These are phyloP conservation scores for Eurypyga helias DNA, from an alignment of 2,113 vertebrate genomes.

Conservation along the genomic window DNA sequence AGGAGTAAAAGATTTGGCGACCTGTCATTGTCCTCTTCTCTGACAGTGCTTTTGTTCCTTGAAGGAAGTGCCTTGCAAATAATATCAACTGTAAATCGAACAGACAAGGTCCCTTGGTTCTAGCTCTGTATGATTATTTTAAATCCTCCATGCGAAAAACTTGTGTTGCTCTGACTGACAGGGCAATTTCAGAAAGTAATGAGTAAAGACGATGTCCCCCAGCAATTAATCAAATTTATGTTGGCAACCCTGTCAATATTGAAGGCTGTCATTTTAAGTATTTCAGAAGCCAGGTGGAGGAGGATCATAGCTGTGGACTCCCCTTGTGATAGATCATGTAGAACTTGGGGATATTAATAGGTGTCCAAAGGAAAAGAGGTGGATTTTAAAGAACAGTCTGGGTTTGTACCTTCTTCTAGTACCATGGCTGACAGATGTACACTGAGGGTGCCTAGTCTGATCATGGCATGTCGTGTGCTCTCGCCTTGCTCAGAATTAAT, in stretches of 20 bases:
- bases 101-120: background rate
- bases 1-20: background rate
- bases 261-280: conserved; percentile 7
- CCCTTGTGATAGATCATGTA: background rate
- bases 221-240: conserved; percentile 33
- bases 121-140: background rate
- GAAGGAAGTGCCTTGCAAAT: background rate
- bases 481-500: background rate
- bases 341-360: background rate
- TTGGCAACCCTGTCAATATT: background rate
- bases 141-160: background rate
- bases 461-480: background rate
- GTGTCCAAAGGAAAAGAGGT: background rate
- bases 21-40: background rate
- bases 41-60: background rate
- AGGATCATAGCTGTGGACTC: background rate
- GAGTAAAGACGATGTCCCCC: background rate
- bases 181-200: background rate
- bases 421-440: background rate
- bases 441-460: background rate
- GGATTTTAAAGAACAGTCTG: background rate
- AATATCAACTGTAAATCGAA: background rate
- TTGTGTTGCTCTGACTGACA: conserved; percentile 26
- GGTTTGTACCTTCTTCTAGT: background rate
- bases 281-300: background rate